Base-by-base conservation (phyloP, 2,888 invertebrate species). In the Oscheius sp. region DNA sequence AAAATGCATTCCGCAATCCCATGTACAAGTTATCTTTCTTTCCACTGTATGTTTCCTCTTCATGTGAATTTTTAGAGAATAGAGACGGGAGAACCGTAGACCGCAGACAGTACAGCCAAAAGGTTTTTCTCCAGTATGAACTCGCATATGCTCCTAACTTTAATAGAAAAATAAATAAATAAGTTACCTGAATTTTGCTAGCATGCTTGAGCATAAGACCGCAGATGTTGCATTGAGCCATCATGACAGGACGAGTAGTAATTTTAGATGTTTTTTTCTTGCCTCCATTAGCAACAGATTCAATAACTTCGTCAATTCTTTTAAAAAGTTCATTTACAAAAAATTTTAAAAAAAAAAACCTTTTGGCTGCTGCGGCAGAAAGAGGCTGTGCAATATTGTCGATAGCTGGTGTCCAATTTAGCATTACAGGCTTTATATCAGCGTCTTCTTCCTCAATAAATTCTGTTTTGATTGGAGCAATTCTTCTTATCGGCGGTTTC, bases 61-160 rank as follows among this genome's bases (percentile, higher is more conserved):
- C 25, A 75, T 75, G 70, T 83, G 83, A 5, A 79, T 66, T 45
- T 69, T 72, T n/a, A 82, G 61, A 6, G 80, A 65, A 10, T 73
- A 72, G 10, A 67, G 63, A 20, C 72, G 78, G 29, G 79, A 46
- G 8, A 81, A 67, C 0, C 29, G 29, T 20, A 73, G 8, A n/a
- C 75, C 79, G 50, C 83, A 83, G 8, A 74, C 70, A 2, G 63
- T 66, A 55, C 83, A 83, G 37, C 69, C 42, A 55, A 63, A 82
- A n/a, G 75, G 78, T 53, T 80, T 81, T 27, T 75, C 78, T 8
- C 82, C 82, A 0, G 73, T 74, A 55, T 82, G 82, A 1, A 77
- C 77, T 27, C 79, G 45, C 70, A 81, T 71, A 65, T 82, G 82
- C 10, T 73, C 79, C 74, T 80, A 67, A 29, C 72, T n/a, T n/a